A percentile compares a stretch with the other conserved stretches of the same genome.
These are phyloP conservation scores for Rhinatrema bivittatum DNA, from an alignment of 2,797 vertebrate genomes.

Conservation along the genomic window DNA sequence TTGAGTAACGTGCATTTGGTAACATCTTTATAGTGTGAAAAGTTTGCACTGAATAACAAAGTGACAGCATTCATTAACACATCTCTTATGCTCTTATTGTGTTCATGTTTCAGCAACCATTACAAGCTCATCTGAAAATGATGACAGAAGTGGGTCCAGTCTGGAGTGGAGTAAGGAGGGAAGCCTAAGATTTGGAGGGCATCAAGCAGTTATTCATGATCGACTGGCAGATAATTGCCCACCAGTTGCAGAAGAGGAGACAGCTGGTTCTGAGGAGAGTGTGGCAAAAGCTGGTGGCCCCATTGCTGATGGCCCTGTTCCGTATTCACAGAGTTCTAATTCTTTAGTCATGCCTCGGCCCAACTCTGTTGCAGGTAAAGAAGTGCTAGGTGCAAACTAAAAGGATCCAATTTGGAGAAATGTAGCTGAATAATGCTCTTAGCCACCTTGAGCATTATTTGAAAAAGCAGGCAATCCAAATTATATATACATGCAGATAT, in stretches of 20 bases:
- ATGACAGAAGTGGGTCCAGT: constrained; percentile 94
- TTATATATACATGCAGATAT: too few species aligned
- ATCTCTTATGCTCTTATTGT: constrained; percentile 10
- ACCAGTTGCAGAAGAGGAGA: constrained; percentile 91
- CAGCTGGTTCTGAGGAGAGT: constrained; percentile 53
- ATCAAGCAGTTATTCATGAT: constrained; percentile 69
- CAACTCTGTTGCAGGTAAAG: constrained; percentile 95
- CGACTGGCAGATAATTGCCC: constrained; percentile 85
- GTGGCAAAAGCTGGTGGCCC: constrained; percentile 54
- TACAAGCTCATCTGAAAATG: constrained; percentile 97
- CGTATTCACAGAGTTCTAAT: constrained; percentile 65
- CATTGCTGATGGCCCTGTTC: constrained; percentile 69
- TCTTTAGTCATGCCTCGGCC: constrained; percentile 92
- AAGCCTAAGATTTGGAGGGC: constrained; percentile 71
- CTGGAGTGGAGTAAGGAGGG: constrained; percentile 96
- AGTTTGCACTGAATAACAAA: too few species aligned
- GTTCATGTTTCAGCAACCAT: constrained; percentile 74
- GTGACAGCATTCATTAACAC: too few species aligned
- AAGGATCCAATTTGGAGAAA: neutral
- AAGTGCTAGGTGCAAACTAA: neutral
- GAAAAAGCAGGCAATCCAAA: too few species aligned
- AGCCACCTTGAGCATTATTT: too few species aligned
- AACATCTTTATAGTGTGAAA: too few species aligned
- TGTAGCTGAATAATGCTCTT: too few species aligned
- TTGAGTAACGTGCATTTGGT: too few species aligned